Base-by-base conservation (phyloP, 2,113 vertebrate species). In the Hippopotamus amphibius region DNA sequence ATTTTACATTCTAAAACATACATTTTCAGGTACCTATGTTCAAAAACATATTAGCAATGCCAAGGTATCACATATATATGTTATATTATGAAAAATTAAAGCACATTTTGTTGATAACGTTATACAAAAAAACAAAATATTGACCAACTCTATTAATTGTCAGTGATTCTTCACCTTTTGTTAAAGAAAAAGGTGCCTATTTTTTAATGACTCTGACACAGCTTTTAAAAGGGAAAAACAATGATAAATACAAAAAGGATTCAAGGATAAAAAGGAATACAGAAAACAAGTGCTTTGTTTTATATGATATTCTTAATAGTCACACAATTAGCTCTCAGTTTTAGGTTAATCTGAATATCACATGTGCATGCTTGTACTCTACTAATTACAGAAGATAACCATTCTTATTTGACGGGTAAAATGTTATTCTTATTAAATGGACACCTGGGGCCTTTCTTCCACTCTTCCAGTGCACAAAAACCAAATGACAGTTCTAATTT, bases 391-490 rank as follows among this genome's bases (percentile, higher is more conserved):
- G 59, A 63, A 68, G 2, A 77, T 68, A 83, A 21, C 15, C 77
- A 2, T 57, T 83, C 26, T 79, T 92, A 7, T 16, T 84, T 88
- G 22, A 71, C 76, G 19, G 37, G 6, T n/a, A 88, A 83, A 41
- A 88, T 96, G 43, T 28, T 90, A 69, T 66, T 95, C 24, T 92
- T 66, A 74, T 81, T 82, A 90, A 93, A 74, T 68, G 46, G 11
- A 2, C 53, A 82, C 53, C 30, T 96, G n/a, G 19, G 4, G 68
- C 61, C 50, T 81, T 76, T 57, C 4, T 9, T 33, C 6, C n/a
- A 72, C 1, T 24, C 2, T 57, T 84, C 6, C 6, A 46, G n/a
- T 26, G 1, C 84, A 77, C 30, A 71, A 77, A 61, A 71, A 30
- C 1, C 16, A 88, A 93, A 66, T 28, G 53, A 77, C 37, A 94